These are phyloP conservation scores for Amblyjoppa proteus DNA, from an alignment of 2,888 invertebrate species.

Conservation along the genomic window DNA sequence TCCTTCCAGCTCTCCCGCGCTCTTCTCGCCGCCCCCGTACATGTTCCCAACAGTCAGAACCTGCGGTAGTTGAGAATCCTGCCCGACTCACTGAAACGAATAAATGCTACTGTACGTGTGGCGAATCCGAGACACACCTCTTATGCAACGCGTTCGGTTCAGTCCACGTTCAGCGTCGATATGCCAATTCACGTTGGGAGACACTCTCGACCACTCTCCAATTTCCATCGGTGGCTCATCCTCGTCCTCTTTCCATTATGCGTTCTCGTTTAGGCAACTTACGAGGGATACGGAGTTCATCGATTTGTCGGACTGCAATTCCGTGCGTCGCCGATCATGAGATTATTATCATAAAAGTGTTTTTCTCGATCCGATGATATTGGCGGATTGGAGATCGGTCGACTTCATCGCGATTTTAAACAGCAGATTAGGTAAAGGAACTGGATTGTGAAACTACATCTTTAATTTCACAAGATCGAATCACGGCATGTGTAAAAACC, in stretches of 20 bases:
- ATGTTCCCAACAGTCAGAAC: conserved; percentile 24
- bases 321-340: neutral
- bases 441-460: too few species aligned
- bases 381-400: neutral
- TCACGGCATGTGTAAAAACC: too few species aligned
- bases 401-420: neutral
- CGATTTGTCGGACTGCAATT: neutral
- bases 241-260: neutral
- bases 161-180: conserved; percentile 16
- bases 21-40: conserved; percentile 26
- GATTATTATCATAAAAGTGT: neutral
- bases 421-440: neutral
- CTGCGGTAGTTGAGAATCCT: conserved; percentile 13
- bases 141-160: conserved; percentile 73
- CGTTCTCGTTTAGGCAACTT: neutral
- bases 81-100: conserved; percentile 5
- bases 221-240: neutral
- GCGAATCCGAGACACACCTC: conserved; percentile 68
- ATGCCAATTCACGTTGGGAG: conserved; percentile 46
- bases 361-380: neutral
- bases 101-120: conserved; percentile 9
- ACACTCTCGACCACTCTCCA: conserved; percentile 13
- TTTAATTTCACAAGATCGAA: too few species aligned
- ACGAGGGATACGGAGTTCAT: neutral
- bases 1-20: conserved; percentile 50